Evolutionary conservation across 2,888 invertebrate species (phyloP).

Genomic region (Therioaphis trifolii): DNA sequence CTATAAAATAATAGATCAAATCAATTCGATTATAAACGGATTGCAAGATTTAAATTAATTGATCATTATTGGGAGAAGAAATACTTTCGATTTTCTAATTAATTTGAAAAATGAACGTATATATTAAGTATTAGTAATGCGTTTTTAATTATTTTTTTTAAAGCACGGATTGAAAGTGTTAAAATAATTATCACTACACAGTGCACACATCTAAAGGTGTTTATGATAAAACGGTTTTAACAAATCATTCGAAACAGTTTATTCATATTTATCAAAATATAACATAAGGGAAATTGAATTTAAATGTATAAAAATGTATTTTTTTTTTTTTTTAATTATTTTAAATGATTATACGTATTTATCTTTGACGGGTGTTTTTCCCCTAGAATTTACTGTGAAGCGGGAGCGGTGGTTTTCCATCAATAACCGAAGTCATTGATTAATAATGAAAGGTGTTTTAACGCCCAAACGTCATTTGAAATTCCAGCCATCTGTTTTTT

Average conservation of each 20-base stretch:
- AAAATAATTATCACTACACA: too few species aligned
- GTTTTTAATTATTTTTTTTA: not conserved
- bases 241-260: too few species aligned
- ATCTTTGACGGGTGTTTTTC: not conserved
- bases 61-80: too few species aligned
- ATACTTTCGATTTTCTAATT: not conserved
- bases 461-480: conserved; percentile 11
- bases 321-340: not conserved
- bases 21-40: not conserved
- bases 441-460: conserved; percentile 1
- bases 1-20: not conserved
- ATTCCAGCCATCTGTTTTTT: conserved; percentile 2
- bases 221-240: too few species aligned
- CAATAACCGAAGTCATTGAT: not conserved
- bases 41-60: not conserved
- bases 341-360: not conserved
- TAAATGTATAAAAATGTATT: too few species aligned
- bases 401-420: not conserved
- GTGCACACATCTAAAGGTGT: too few species aligned
- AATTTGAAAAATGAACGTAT: not conserved
- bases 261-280: too few species aligned
- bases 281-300: too few species aligned
- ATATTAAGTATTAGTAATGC: too few species aligned
- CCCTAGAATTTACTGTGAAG: not conserved
- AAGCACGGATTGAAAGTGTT: not conserved